Base-by-base conservation (phyloP, 2,797 vertebrate genomes). In the Nyctalus aviator region DNA sequence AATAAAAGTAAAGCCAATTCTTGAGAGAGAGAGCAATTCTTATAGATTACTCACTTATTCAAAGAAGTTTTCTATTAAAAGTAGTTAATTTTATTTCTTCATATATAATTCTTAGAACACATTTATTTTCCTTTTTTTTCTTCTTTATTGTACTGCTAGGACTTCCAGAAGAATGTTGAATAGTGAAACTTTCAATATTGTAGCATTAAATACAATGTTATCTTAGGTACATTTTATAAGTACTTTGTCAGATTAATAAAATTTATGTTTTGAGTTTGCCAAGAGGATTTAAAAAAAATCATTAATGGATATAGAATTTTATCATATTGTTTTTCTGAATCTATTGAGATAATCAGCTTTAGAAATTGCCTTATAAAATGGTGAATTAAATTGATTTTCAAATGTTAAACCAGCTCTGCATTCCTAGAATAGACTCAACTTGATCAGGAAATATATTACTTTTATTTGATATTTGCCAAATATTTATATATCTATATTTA, bases 401-500 rank as follows among this genome's bases (percentile, higher is more conserved):
- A 84, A 48, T 27, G n/a, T 64, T 64, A 77, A 90, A 37, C 32
- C 44, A 89, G 62, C 41, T 93, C 20, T 95, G 20, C 8, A 76
- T 59, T 77, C 41, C 55, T 8, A 68, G 50, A 82, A 86, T 78
- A 50, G 87, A 83, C 37, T 77, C 55, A 82, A 57, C 12, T 94
- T 86, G 32, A 68, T 64, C 37, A 90, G 30, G 55, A 30, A 62
- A 57, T 76, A 75, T 62, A 81, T 92, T 37, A 57, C 27, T 77
- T 89, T 77, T 46, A 90, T 64, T 85, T 94, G 48, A 48, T 69
- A 88, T 88, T 69, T 91, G 18, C 25, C 75, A 37, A 84, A 84
- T 46, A 92, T 89, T 48, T 66, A 68, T 37, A 59, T 48, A 37
- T 35, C 15, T 73, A 84, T 84, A 90, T 76, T 90, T 30, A 25